These are phyloP conservation scores for Diachasmimorpha longicaudata DNA, from an alignment of 1,140 invertebrate genomes.

Conservation along the genomic window DNA sequence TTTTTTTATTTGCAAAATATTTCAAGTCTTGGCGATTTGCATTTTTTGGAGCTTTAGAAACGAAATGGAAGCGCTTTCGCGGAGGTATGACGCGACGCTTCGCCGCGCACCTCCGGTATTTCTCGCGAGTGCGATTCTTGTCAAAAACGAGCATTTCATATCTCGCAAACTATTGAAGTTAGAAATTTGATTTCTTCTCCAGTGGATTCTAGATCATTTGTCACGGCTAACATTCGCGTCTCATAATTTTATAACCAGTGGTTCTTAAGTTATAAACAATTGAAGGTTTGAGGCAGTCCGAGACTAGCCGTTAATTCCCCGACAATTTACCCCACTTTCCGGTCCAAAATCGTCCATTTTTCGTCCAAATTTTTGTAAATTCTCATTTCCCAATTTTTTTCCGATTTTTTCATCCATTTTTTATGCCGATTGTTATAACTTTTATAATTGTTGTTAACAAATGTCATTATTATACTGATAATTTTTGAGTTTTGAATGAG, in stretches of 20 bases:
- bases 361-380: background rate
- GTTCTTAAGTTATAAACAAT: constrained; percentile 31
- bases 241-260: background rate
- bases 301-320: background rate
- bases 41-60: background rate
- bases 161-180: constrained; percentile 35
- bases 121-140: constrained; percentile 34
- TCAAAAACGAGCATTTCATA: constrained; percentile 46
- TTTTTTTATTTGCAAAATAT: too few species aligned
- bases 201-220: constrained; percentile 41
- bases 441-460: background rate
- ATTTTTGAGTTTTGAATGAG: background rate
- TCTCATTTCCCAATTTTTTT: background rate
- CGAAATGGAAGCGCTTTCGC: background rate
- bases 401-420: background rate
- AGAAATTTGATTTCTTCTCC: constrained; percentile 39
- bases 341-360: background rate
- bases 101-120: constrained; percentile 20
- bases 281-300: constrained; percentile 27
- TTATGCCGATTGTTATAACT: background rate
- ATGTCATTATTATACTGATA: background rate
- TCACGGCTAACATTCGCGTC: constrained; percentile 38
- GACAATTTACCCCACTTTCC: background rate
- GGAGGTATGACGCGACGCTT: background rate
- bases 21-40: too few species aligned